Conservation (phyloP, 2,113 vertebrate genomes). For the Apaloderma vittatum region DNA sequence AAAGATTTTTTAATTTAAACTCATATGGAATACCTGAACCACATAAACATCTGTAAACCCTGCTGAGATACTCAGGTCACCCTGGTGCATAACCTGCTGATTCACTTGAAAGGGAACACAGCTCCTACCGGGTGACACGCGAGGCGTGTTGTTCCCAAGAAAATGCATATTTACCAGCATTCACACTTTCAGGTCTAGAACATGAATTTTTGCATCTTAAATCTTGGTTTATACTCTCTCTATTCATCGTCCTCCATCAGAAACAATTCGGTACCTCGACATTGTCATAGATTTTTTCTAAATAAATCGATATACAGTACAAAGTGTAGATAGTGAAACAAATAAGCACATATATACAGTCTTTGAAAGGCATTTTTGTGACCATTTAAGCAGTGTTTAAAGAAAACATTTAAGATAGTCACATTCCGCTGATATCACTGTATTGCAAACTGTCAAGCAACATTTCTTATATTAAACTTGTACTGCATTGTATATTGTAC, state of each 20-base stretch:
- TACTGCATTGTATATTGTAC: constrained; percentile 52
- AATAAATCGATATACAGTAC: constrained; percentile 65
- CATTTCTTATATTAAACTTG: constrained; percentile 50
- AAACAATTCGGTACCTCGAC: constrained; percentile 48
- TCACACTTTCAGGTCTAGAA: constrained; percentile 52
- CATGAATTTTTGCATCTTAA: neutral
- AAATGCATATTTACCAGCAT: constrained; percentile 15
- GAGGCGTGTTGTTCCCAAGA: neutral
- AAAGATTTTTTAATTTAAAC: constrained; percentile 18
- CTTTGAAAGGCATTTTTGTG: constrained; percentile 81
- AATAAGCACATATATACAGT: constrained; percentile 68
- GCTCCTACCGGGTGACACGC: neutral
- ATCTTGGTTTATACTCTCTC: neutral
- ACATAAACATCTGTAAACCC: neutral
- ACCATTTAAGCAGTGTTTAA: constrained; percentile 73
- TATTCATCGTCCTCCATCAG: neutral
- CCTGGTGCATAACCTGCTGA: constrained; percentile 13
- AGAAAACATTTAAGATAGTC: constrained; percentile 67
- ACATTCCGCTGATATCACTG: constrained; percentile 53
- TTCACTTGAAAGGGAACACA: neutral
- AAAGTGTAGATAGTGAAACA: constrained; percentile 58
- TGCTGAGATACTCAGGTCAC: constrained; percentile 2
- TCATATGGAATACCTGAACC: neutral
- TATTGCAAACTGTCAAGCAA: constrained; percentile 71
- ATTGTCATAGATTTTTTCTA: constrained; percentile 32